These are phyloP conservation scores for Hemistola chrysoprasaria DNA, from an alignment of 2,888 invertebrate genomes.

Conservation along the genomic window DNA sequence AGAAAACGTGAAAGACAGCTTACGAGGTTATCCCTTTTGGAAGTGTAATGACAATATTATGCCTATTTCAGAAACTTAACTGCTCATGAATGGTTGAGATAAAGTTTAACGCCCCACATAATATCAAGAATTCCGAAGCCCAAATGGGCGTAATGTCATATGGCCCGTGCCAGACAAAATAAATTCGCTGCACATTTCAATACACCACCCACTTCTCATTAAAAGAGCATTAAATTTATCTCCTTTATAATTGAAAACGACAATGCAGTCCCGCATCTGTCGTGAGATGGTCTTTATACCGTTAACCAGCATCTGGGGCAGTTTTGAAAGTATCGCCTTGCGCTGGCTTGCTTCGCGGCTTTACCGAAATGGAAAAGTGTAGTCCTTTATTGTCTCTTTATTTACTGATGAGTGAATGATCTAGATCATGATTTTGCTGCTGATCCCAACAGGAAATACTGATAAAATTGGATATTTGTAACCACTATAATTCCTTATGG, in stretches of 20 bases:
- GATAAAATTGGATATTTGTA: no score
- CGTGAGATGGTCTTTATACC: constrained; percentile 68
- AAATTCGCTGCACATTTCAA: constrained; percentile 10
- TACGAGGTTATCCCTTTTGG: no score
- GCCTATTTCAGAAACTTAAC: background rate
- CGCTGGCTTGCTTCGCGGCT: constrained; percentile 36
- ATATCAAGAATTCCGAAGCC: constrained; percentile 1
- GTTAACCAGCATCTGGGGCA: constrained; percentile 78
- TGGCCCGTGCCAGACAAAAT: background rate
- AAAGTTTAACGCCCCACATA: background rate
- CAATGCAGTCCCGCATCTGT: constrained; percentile 64
- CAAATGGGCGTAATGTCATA: constrained; percentile 1
- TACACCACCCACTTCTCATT: constrained; percentile 13
- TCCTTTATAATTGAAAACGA: constrained; percentile 35
- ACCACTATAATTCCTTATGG: no score
- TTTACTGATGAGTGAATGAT: constrained; percentile 35
- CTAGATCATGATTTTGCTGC: constrained; percentile 6
- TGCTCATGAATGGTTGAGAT: constrained; percentile 4
- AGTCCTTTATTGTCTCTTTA: constrained; percentile 55
- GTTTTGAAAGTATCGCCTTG: constrained; percentile 72
- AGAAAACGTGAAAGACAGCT: no score
- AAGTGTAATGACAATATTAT: background rate
- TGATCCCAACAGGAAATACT: no score
- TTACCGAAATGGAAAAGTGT: constrained; percentile 60
- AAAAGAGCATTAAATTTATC: constrained; percentile 31